A percentile compares a stretch with the other conserved stretches of the same genome.
Conservation (phyloP, 2,113 vertebrate species). For the Xenopus borealis region DNA sequence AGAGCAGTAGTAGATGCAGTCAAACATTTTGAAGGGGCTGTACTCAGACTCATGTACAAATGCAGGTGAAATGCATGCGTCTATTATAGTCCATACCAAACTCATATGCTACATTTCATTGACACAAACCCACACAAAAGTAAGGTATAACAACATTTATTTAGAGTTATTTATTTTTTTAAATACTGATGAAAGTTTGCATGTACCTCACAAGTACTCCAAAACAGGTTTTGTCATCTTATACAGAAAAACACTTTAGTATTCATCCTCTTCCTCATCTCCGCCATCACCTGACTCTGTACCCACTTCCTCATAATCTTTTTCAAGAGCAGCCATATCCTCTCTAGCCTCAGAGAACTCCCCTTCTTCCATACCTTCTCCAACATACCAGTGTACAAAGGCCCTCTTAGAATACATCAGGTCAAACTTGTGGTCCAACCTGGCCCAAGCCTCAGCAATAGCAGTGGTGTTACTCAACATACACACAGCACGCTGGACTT, state of each 20-base stretch:
- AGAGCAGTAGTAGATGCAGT: no score
- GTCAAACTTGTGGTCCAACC: constrained; percentile 65
- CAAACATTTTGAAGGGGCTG: no score
- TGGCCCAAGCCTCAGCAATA: constrained; percentile 66
- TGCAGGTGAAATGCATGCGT: no score
- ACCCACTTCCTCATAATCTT: constrained; percentile 69
- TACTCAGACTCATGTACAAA: no score
- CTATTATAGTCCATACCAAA: no score
- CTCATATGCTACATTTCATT: no score
- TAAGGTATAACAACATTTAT: no score
- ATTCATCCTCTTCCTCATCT: constrained; percentile 72
- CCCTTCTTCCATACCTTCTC: constrained; percentile 59
- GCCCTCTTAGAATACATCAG: constrained; percentile 63
- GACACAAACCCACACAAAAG: no score
- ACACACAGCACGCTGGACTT: constrained; percentile 49
- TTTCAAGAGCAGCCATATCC: constrained; percentile 62
- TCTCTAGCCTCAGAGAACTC: constrained; percentile 53
- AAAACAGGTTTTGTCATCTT: no score
- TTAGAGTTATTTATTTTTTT: no score
- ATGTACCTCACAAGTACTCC: no score
- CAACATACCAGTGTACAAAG: constrained; percentile 64
- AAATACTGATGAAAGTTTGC: no score
- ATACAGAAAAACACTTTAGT: neutral
- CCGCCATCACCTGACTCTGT: constrained; percentile 68
- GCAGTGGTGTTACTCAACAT: constrained; percentile 69